phyloP scores from a whole-genome alignment of 2,797 vertebrate genomes.

The Knipowitschia caucasica region DNA sequence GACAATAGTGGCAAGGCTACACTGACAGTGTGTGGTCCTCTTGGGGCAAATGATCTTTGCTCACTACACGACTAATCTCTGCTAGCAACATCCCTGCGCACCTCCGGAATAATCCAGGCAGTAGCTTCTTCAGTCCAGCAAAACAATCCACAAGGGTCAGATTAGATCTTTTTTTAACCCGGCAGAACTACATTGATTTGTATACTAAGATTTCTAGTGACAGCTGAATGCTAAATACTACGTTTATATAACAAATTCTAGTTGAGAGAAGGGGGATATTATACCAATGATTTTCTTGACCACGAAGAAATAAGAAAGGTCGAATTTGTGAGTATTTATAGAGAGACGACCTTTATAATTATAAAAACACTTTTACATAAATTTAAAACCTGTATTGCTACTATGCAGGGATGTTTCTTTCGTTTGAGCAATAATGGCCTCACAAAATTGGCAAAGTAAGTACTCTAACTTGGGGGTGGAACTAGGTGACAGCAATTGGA shows the following conservation, averaged over 20 bases:
- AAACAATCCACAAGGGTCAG: conserved; percentile 89
- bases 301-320: conserved; percentile 60
- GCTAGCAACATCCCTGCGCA: conserved; percentile 83
- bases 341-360: conserved; percentile 16
- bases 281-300: conserved; percentile 73
- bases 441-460: no score
- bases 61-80: conserved; percentile 90
- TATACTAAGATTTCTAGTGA: conserved; percentile 86
- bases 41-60: conserved; percentile 69
- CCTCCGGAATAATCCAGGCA: conserved; percentile 88
- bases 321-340: conserved; percentile 34
- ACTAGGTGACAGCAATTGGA: no score
- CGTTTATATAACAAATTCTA: conserved; percentile 54
- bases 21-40: conserved; percentile 96
- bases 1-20: conserved; percentile 85
- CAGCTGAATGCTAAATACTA: conserved; percentile 87
- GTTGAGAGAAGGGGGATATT: conserved; percentile 58
- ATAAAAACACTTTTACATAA: background rate
- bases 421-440: no score
- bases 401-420: no score
- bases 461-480: no score
- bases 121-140: conserved; percentile 78
- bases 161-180: conserved; percentile 87
- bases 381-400: no score
- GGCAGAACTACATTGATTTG: conserved; percentile 79